Evolutionary conservation across 2,797 vertebrate genomes (phyloP), one percentile per base, ranked within the genome.

Genomic region (Telmatherina bonti): DNA sequence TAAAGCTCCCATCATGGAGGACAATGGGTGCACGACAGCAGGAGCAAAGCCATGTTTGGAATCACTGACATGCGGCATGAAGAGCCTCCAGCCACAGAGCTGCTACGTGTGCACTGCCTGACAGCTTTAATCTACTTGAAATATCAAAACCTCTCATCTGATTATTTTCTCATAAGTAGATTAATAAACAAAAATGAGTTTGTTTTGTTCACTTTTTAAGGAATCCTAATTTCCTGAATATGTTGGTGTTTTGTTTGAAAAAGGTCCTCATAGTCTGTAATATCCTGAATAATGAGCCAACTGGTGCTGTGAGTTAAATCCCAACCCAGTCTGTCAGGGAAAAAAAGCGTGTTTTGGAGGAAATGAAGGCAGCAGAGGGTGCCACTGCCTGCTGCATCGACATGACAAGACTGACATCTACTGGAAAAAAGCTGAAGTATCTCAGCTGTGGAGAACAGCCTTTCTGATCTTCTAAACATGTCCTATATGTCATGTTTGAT

Each of bases 361-460:
- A 58, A 53, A 18, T n/a, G 1, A 20, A 4, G 36, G 22, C n/a
- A 67, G 22, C 4, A 51, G 47, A 45, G 18, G 20, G 38, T 45
- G 22, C 0, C 38, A 0, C 16, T 62, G 16, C 20, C 35, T 20
- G 16, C 20, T 63, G 22, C 45, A 78, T 76, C 18, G 26, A 33
- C 24, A 41, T 52, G 70, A 62, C 36, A 43, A 82, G 41, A 83
- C 85, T 91, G 91, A 67, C 91, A 89, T 79, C 91, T 90, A 29
- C 30, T 89, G 91, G 91, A 59, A 1, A 56, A 72, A 78, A 57
- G 26, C 16, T 11, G 70, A 54, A 88, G 13, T 45, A 49, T 65
- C 24, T 41, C 52, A 18, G 33, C 20, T 31, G 20, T 12, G 13
- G 45, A 30, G 9, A 66, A n/a, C 24, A 49, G 45, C 16, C 15